Conservation (phyloP, 2,888 invertebrate genomes). For the Eilema sororculum region DNA sequence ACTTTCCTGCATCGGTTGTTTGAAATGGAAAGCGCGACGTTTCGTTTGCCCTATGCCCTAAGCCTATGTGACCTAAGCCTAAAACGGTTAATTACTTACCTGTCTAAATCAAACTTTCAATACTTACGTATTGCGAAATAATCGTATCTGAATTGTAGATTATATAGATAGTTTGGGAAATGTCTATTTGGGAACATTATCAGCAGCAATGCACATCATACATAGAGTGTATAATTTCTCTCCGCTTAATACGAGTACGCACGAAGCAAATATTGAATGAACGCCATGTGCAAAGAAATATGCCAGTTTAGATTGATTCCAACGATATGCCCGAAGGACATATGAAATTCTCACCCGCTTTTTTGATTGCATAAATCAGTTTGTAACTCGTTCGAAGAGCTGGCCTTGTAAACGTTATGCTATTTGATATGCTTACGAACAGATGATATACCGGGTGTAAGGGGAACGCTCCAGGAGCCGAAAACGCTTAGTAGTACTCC, state of each 20-base stretch:
- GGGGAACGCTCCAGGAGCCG: no score
- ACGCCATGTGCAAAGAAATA: constrained; percentile 27
- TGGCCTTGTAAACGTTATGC: neutral
- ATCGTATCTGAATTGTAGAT: no score
- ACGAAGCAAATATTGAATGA: constrained; percentile 23
- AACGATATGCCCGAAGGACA: constrained; percentile 1
- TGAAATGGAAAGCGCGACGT: no score
- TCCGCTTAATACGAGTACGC: constrained; percentile 5
- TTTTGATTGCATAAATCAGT: neutral
- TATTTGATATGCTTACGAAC: neutral
- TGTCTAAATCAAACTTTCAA: no score
- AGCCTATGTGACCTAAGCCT: no score
- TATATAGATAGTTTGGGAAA: neutral
- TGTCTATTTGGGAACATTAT: neutral
- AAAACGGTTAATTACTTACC: no score
- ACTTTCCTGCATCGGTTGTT: no score
- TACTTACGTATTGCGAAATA: no score
- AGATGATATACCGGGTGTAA: no score
- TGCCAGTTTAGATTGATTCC: constrained; percentile 6
- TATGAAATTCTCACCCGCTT: neutral
- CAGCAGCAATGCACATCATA: constrained; percentile 10
- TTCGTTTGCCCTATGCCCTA: no score
- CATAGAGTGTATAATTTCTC: constrained; percentile 19
- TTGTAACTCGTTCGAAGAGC: neutral
- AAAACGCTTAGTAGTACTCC: no score